Conservation (phyloP, 2,888 invertebrate genomes). For the Argyra leucocephala region DNA sequence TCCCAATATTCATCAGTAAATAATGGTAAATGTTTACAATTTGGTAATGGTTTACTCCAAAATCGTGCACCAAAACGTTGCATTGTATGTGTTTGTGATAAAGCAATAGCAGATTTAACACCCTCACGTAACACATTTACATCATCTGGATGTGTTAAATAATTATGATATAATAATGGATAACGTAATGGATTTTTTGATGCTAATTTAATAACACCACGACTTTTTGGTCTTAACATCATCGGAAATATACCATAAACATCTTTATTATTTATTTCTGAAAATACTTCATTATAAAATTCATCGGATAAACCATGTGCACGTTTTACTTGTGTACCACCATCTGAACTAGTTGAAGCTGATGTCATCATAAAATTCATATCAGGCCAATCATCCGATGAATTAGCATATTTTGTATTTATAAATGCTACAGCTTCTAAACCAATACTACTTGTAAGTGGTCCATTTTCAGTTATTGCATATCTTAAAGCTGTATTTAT, state of each 20-base stretch:
- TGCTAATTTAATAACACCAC: slow-evolving; percentile 66
- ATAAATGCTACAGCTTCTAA: slow-evolving; percentile 82
- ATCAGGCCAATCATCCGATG: slow-evolving; percentile 82
- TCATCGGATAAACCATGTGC: slow-evolving; percentile 75
- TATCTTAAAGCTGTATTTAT: slow-evolving; percentile 73
- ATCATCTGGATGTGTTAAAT: slow-evolving; percentile 78
- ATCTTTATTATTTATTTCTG: slow-evolving; percentile 61
- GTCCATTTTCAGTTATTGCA: slow-evolving; percentile 76
- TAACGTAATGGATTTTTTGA: slow-evolving; percentile 64
- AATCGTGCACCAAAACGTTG: slow-evolving; percentile 69
- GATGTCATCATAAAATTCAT: slow-evolving; percentile 85
- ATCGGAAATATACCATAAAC: slow-evolving; percentile 77
- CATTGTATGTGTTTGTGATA: slow-evolving; percentile 69
- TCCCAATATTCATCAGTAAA: slow-evolving; percentile 83
- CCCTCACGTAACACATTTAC: slow-evolving; percentile 75
- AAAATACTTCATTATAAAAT: slow-evolving; percentile 67
- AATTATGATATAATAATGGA: slow-evolving; percentile 85
- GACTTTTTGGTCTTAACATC: slow-evolving; percentile 80
- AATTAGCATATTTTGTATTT: slow-evolving; percentile 78
- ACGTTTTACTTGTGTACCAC: slow-evolving; percentile 67
- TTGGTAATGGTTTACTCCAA: slow-evolving; percentile 64
- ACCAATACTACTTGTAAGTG: slow-evolving; percentile 76
- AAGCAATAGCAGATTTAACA: slow-evolving; percentile 72
- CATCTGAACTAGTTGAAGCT: slow-evolving; percentile 71
- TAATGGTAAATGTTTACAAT: slow-evolving; percentile 67